Evolutionary conservation across 2,888 invertebrate genomes (phyloP).

Genomic region (Nezara viridula): DNA sequence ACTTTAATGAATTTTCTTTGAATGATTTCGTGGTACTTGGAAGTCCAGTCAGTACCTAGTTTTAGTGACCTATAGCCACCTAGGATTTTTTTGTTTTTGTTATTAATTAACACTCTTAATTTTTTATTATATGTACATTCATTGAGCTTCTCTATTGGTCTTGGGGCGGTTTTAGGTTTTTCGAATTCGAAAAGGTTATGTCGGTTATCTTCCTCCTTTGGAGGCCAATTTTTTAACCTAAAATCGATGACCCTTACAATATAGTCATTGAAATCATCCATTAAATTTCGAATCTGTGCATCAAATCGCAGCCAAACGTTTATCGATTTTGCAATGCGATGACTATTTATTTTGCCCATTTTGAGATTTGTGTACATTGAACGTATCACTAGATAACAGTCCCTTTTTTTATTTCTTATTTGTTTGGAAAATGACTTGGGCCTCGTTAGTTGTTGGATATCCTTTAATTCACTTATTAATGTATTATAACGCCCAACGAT

Average conservation of each 20-base stretch:
- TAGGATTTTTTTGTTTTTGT: slow-evolving; percentile 5
- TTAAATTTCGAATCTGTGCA: slow-evolving; percentile 14
- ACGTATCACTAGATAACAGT: neutral
- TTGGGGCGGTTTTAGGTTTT: neutral
- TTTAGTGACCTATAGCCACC: neutral
- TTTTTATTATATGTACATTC: neutral
- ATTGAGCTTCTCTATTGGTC: neutral
- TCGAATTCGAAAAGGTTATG: neutral
- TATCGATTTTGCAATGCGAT: slow-evolving; percentile 1
- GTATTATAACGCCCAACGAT: neutral
- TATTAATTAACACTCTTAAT: slow-evolving; percentile 34
- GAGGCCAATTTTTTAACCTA: neutral
- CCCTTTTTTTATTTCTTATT: neutral
- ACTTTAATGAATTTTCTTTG: slow-evolving; percentile 29
- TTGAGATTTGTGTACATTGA: neutral
- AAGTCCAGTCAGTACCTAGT: neutral
- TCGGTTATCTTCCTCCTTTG: neutral
- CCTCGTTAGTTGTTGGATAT: neutral
- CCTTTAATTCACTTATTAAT: slow-evolving; percentile 26
- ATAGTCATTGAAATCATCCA: neutral
- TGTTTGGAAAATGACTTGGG: neutral
- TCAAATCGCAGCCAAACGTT: neutral
- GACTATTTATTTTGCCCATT: neutral
- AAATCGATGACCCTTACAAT: neutral
- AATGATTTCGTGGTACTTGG: slow-evolving; percentile 5